Base-by-base conservation (phyloP, 2,888 invertebrate species). In the Drosophila mimetica region DNA sequence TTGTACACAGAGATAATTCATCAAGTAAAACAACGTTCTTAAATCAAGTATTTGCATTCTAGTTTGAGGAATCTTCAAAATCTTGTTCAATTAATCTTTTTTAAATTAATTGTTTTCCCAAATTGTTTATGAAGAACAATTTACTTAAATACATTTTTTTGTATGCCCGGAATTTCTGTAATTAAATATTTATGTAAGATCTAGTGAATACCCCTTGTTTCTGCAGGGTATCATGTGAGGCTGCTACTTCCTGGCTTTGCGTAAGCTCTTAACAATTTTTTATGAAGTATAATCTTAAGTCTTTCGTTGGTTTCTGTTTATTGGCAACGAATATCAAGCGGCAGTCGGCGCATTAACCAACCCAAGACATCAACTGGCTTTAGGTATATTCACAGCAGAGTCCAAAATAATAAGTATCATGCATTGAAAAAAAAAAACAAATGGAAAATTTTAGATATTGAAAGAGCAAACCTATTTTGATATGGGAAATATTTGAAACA, bases 301-400 rank as follows among this genome's bases (percentile, higher is more conserved):
- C 32, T 39, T 37, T 18, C 41, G 14, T 63, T 63, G 20, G 46
- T 46, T 61, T 37, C 32, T 53, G n/a, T 22, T 41, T 63, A 66
- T 63, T 63, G 63, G 63, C 63, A 65, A 64, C 64, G 37, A 64
- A 46, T 39, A 63, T 30, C 63, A 61, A 30, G 28, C 25, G 58
- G 25, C 58, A 53, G 20, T 57, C 41, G 39, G 41, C 9, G 61
- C 42, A 60, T 36, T 60, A 60, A 46, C 63, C 63, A 61, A 61
- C 44, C 63, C 36, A 44, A 53, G 25, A n/a, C 11, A 44, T 11
- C 18, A 11, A 9, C 9, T 9, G 9, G 41, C 41, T 4, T 25
- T 25, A 7, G 2, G 25, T 7, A 13, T 8, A 9, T 14, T 8
- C 1, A 44, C 44, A 16, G 8, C 44, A 6, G 25, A 1, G 44